These are phyloP conservation scores for Alcis repandata DNA, from an alignment of 2,888 invertebrate genomes.

Conservation along the genomic window DNA sequence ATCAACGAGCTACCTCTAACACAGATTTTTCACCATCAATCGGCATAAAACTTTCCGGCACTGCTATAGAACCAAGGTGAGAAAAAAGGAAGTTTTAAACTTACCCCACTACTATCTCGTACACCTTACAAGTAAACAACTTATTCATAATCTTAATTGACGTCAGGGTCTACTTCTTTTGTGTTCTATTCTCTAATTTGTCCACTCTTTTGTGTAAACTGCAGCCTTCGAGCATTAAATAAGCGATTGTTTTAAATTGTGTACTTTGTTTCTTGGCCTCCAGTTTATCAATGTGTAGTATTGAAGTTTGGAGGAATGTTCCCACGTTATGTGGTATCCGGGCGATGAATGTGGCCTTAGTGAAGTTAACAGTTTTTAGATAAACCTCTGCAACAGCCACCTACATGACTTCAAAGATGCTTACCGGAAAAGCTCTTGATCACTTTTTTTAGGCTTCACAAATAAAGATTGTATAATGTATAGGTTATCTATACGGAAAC, in stretches of 20 bases:
- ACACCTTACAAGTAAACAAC: slow-evolving; percentile 8
- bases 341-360: slow-evolving; percentile 20
- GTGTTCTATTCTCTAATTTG: slow-evolving; percentile 39
- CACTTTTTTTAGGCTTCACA: too few species aligned
- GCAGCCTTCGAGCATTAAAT: slow-evolving; percentile 41
- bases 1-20: too few species aligned
- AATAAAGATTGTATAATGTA: too few species aligned
- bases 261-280: slow-evolving; percentile 43
- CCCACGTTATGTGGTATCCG: slow-evolving; percentile 36
- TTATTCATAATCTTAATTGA: slow-evolving; percentile 21
- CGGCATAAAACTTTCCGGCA: too few species aligned
- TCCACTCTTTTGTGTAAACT: slow-evolving; percentile 39
- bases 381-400: not conserved
- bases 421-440: too few species aligned
- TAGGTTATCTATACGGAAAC: too few species aligned
- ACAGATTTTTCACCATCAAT: too few species aligned
- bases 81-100: too few species aligned
- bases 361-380: not conserved
- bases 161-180: slow-evolving; percentile 39
- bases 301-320: slow-evolving; percentile 36
- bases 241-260: slow-evolving; percentile 45
- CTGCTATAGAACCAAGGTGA: too few species aligned
- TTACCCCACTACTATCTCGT: too few species aligned
- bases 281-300: slow-evolving; percentile 33
- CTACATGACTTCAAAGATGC: too few species aligned